Evolutionary conservation across 2,113 vertebrate genomes (phyloP), one percentile per base, ranked within the genome.

Genomic region (Uria aalge): DNA sequence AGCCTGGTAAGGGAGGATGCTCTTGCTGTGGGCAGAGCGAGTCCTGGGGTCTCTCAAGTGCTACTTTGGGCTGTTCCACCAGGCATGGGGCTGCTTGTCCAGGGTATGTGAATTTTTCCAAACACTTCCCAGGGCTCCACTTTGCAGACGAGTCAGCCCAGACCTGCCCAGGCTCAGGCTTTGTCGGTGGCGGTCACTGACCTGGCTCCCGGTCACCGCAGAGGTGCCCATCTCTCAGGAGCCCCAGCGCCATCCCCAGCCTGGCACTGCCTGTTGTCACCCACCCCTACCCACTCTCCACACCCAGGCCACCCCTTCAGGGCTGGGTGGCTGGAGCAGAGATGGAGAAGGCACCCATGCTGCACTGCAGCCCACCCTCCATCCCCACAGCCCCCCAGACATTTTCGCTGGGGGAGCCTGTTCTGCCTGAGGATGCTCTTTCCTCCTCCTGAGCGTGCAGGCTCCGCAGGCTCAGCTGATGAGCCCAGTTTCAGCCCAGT

Each of bases 11-110:
- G 55, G 55, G 8, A 57, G 34, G 50, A 52, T 38, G n/a, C 47
- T 45, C 27, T 11, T 34, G 9, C 45, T 47, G 57, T 6, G 19
- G 50, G 27, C 24, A 69, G 8, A 50, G 52, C 0, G 2, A 41
- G 11, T n/a, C 77, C 67, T 16, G 1, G n/a, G 21, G 27, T 32
- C 45, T 52, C 79, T 27, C 0, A 0, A 38, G 77, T 7, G 53
- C 16, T 47, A 1, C 4, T 68, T 6, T 30, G 76, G 79, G 66
- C 71, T 85, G 50, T 56, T 29, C 84, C 56, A 16, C 1, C 4
- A 5, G 24, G 40, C 18, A 34, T 10, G 38, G 14, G 14, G 15
- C 38, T 76, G 8, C 68, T 57, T 40, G 20, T 4, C 7, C 13
- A 59, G 27, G 8, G 6, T 5, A 52, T 12, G 23, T 2, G 7